These are phyloP conservation scores for Syngnathus scovelli DNA, from an alignment of 2,113 vertebrate genomes.

Conservation along the genomic window DNA sequence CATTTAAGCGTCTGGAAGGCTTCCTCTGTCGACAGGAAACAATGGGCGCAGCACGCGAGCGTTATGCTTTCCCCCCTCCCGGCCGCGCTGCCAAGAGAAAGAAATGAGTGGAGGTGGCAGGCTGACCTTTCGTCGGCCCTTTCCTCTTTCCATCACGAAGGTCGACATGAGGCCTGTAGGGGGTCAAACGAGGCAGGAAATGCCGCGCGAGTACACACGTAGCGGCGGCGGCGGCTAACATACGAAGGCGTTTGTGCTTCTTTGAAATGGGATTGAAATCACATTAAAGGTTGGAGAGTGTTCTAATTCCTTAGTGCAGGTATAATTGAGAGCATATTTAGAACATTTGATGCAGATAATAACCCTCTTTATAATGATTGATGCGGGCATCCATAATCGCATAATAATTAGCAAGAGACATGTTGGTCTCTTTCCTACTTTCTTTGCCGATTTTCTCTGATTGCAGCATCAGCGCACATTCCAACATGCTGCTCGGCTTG, in stretches of 20 bases:
- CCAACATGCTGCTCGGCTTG: background rate
- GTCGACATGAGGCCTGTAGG: constrained; percentile 34
- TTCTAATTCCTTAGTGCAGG: background rate
- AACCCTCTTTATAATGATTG: background rate
- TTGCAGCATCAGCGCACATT: background rate
- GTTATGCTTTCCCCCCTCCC: background rate
- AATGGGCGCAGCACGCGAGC: background rate
- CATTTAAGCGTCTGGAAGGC: constrained; percentile 6
- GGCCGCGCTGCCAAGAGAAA: constrained; percentile 23
- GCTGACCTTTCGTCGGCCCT: constrained; percentile 50
- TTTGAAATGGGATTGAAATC: no score
- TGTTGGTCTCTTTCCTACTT: background rate
- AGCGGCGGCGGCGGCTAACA: constrained; percentile 4
- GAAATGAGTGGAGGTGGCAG: constrained; percentile 26
- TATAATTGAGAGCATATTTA: background rate
- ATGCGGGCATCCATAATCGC: background rate
- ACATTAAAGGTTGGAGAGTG: no score
- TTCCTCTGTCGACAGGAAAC: constrained; percentile 7
- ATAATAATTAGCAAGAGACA: background rate
- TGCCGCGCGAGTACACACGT: constrained; percentile 4
- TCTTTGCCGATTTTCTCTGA: background rate
- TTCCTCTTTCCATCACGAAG: constrained; percentile 47
- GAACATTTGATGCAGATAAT: background rate
- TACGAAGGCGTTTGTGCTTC: no score
- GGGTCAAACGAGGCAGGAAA: constrained; percentile 24